phyloP scores from a whole-genome alignment of 2,797 vertebrate genomes.

The Eremophila alpestris region DNA sequence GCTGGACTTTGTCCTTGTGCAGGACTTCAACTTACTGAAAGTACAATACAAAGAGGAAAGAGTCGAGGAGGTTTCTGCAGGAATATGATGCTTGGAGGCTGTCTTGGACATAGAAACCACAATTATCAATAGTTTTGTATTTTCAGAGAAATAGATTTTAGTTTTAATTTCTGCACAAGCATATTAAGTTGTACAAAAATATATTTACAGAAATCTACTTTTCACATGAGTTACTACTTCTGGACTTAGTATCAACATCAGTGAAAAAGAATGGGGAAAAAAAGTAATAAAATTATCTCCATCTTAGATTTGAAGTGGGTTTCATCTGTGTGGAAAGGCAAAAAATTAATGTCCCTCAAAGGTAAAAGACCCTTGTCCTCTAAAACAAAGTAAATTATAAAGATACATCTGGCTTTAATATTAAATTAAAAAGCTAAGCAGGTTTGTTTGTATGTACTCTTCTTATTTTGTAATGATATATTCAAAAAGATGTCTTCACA shows the following conservation, averaged over 20 bases:
- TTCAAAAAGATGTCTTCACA: neutral
- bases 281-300: neutral
- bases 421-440: neutral
- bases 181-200: neutral
- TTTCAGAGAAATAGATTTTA: neutral
- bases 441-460: neutral
- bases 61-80: accelerated
- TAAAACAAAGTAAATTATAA: neutral
- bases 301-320: neutral
- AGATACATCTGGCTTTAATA: neutral
- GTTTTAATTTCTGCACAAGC: neutral
- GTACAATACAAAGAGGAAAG: neutral
- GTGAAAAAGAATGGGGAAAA: neutral
- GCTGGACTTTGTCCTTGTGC: neutral
- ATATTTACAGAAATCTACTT: neutral
- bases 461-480: neutral
- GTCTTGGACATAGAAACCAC: neutral
- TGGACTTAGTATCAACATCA: neutral
- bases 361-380: neutral
- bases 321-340: neutral
- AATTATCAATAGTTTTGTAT: neutral
- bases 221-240: neutral
- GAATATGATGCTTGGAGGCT: neutral
- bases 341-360: neutral
- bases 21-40: neutral